Evolutionary conservation across 2,113 vertebrate species (phyloP), one percentile per base, ranked within the genome.

Genomic region (Cryptomyrus ogoouensis): DNA sequence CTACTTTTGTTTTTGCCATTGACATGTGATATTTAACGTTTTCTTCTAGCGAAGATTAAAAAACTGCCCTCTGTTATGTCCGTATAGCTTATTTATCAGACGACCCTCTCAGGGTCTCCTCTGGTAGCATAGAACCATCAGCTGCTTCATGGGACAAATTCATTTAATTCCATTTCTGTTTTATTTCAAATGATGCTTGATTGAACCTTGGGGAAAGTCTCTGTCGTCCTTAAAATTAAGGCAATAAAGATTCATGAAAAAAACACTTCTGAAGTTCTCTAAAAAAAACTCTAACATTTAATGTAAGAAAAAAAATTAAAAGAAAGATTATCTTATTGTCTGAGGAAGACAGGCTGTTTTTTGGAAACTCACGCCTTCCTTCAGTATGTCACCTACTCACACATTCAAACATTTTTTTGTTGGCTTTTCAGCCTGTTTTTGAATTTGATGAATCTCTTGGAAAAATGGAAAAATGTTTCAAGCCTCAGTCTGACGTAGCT

Each of bases 201-300:
- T 91, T 93, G 92, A 93, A 93, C 94, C 93, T 93, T 52, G 93
- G 93, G 93, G 94, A 95, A 95, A 94, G 94, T 94, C 93, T 97
- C 96, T 96, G 96, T 96, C 95, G 95, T 98, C 97, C 96, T 98
- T 97, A 96, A 98, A 99, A 98, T 99, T 99, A 99, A 99, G 98
- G 97, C 98, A 98, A 98, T 98, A 97, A 98, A 97, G 97, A 98
- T 97, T 98, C 96, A 97, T 97, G 96, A 98, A 97, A 97, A 96
- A 96, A 96, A 96, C 97, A 97, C 96, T 35, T 52, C 96, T 93
- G 97, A 97, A 97, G 97, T 96, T 97, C 96, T 97, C 95, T 97
- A 97, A 92, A 94, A 94, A 56, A 96, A 93, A 95, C 97, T 96
- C 90, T 95, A 96, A 96, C 95, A 94, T 90, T 93, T 90, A 94